These are phyloP conservation scores for Sebastes vulpes DNA, from an alignment of 2,797 vertebrate genomes.

Conservation along the genomic window DNA sequence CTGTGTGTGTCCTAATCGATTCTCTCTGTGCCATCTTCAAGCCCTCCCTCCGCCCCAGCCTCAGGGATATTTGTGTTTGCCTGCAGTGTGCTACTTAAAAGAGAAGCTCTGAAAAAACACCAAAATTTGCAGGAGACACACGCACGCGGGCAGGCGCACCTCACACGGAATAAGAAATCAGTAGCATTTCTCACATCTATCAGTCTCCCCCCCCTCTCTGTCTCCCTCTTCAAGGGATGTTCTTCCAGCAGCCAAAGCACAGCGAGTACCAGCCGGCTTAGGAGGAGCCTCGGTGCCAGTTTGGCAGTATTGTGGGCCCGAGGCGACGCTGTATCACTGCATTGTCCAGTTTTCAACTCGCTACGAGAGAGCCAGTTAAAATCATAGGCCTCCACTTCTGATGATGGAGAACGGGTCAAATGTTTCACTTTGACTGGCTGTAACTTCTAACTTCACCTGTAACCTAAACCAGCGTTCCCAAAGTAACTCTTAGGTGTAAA, in stretches of 20 bases:
- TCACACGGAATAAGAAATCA: slow-evolving; percentile 72
- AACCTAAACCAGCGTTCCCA: background rate
- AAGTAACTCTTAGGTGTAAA: background rate
- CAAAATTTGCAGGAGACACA: slow-evolving; percentile 46
- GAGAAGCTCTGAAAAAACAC: slow-evolving; percentile 39
- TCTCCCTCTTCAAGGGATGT: slow-evolving; percentile 54
- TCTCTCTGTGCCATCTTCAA: slow-evolving; percentile 72
- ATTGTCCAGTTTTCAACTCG: slow-evolving; percentile 55
- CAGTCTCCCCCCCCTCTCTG: slow-evolving; percentile 5
- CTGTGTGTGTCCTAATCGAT: slow-evolving; percentile 63
- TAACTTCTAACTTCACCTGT: background rate
- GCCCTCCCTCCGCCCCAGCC: slow-evolving; percentile 49
- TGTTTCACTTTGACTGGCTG: background rate
- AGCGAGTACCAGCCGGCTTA: slow-evolving; percentile 34
- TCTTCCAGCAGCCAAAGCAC: slow-evolving; percentile 53
- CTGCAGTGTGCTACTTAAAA: slow-evolving; percentile 69
- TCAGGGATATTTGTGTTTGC: slow-evolving; percentile 74
- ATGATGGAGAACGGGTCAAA: slow-evolving; percentile 3
- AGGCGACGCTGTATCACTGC: slow-evolving; percentile 28
- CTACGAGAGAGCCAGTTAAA: slow-evolving; percentile 23
- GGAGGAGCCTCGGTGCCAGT: slow-evolving; percentile 27
- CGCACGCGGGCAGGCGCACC: slow-evolving; percentile 22
- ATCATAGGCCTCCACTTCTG: background rate
- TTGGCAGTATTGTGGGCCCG: slow-evolving; percentile 36
- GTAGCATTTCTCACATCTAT: slow-evolving; percentile 61